These are phyloP conservation scores for Chinchilla lanigera DNA, from an alignment of 2,113 vertebrate species.

Conservation along the genomic window DNA sequence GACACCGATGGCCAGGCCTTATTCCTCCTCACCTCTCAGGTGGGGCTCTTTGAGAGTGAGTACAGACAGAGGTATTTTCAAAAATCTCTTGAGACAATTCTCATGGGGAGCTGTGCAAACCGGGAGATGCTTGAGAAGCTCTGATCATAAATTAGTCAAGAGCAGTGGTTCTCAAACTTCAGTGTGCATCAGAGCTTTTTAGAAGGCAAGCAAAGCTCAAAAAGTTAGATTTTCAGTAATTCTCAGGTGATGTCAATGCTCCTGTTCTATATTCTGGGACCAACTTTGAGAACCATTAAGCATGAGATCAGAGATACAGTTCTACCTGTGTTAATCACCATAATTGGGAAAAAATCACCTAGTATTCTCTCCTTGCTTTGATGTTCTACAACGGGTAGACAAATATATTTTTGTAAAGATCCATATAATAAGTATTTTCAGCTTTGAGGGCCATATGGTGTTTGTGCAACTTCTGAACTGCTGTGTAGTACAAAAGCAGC, in stretches of 20 bases:
- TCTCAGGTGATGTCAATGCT: neutral
- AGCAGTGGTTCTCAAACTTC: neutral
- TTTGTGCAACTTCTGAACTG: neutral
- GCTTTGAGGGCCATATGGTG: neutral
- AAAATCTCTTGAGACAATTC: neutral
- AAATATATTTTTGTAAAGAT: neutral
- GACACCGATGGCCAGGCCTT: neutral
- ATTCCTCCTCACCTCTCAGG: no score
- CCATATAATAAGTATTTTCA: neutral
- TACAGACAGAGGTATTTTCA: neutral
- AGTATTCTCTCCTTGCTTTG: neutral
- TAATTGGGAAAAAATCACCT: neutral
- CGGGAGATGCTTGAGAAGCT: neutral
- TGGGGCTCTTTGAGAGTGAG: neutral
- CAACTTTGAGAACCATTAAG: neutral
- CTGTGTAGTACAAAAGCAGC: neutral
- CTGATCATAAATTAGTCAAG: neutral
- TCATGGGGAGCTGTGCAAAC: neutral
- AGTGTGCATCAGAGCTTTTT: neutral
- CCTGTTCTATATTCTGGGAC: neutral
- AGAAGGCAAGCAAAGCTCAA: neutral
- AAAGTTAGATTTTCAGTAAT: neutral
- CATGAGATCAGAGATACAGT: neutral
- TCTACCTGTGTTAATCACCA: neutral
- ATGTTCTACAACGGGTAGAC: neutral